A percentile compares a stretch with the other conserved stretches of the same genome.
phyloP scores from a whole-genome alignment of 1,140 invertebrate species.

The Pogonomyrmex californicus region DNA sequence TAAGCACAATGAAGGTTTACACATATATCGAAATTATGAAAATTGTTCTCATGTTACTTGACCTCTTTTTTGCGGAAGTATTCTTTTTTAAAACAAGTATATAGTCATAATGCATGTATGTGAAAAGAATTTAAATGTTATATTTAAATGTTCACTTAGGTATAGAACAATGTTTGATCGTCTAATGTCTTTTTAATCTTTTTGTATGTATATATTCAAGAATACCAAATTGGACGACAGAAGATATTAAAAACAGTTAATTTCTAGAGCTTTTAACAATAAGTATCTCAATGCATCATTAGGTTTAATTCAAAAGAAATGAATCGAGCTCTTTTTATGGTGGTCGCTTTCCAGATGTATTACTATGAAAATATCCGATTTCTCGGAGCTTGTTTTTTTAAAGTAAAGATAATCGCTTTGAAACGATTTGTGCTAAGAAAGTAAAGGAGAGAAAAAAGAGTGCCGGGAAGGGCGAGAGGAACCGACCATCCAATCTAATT shows the following conservation, averaged over 20 bases:
- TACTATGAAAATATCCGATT: slow-evolving; percentile 40
- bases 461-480: slow-evolving; percentile 14
- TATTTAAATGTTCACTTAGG: not conserved
- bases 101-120: not conserved
- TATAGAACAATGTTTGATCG: not conserved
- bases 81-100: not conserved
- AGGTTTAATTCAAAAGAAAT: not conserved
- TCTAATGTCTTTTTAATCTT: not conserved
- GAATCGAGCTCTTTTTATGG: not conserved
- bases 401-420: slow-evolving; percentile 41
- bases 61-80: not conserved
- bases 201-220: not conserved
- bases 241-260: not conserved
- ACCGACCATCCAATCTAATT: slow-evolving; percentile 82
- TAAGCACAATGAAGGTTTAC: slow-evolving; percentile 14
- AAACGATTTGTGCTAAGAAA: slow-evolving; percentile 19
- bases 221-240: not conserved
- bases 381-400: slow-evolving; percentile 30
- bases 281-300: not conserved
- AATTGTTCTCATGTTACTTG: slow-evolving; percentile 31
- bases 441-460: slow-evolving; percentile 39
- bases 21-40: slow-evolving; percentile 48
- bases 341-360: not conserved
- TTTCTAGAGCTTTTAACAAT: not conserved
- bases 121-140: not conserved